phyloP scores from a whole-genome alignment of 2,888 invertebrate species.

The Pelosia muscerda region DNA sequence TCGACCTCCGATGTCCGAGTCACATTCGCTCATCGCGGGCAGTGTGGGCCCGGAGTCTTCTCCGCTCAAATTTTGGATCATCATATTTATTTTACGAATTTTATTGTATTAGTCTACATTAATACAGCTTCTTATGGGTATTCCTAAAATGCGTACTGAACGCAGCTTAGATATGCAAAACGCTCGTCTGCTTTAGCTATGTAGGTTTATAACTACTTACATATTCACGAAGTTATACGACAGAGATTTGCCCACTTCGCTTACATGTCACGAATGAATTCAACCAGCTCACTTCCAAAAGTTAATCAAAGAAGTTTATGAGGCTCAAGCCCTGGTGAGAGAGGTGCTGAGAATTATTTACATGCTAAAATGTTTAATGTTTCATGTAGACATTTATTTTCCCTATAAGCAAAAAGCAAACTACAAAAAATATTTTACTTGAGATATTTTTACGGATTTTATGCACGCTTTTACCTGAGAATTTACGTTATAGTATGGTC shows the following conservation, averaged over 20 bases:
- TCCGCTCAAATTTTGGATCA: too few species aligned
- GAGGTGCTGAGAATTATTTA: slow-evolving; percentile 74
- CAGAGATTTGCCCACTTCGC: slow-evolving; percentile 41
- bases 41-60: too few species aligned
- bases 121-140: not conserved
- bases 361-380: slow-evolving; percentile 55
- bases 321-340: slow-evolving; percentile 53
- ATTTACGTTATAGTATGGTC: not conserved
- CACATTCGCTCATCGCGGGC: too few species aligned
- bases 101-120: not conserved
- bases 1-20: too few species aligned
- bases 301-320: slow-evolving; percentile 75
- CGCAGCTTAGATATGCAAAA: not conserved
- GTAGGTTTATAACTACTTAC: slow-evolving; percentile 6
- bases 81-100: not conserved
- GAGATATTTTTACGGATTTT: not conserved
- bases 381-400: slow-evolving; percentile 6
- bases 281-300: slow-evolving; percentile 64
- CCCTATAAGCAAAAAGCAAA: not conserved
- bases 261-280: slow-evolving; percentile 71
- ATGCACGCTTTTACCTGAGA: not conserved
- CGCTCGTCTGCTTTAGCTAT: not conserved
- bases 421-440: not conserved
- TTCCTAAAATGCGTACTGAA: not conserved
- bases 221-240: slow-evolving; percentile 29